Conservation (phyloP, 2,888 invertebrate species). For the Monopis laevigella region DNA sequence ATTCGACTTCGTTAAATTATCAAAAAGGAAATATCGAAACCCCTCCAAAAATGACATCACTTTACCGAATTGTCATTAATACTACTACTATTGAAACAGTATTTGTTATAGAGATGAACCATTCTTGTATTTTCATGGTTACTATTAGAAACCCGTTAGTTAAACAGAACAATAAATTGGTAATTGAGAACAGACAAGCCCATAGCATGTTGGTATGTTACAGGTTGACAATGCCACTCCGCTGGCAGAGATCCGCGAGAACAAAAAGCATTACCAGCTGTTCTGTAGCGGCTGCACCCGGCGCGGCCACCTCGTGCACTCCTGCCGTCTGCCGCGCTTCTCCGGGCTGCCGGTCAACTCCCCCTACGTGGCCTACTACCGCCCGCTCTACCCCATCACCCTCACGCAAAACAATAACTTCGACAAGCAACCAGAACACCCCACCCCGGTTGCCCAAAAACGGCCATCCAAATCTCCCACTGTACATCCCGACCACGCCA, state of each 20-base stretch:
- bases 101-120: constrained; percentile 2
- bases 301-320: constrained; percentile 60
- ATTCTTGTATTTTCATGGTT: no score
- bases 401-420: neutral
- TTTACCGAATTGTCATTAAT: no score
- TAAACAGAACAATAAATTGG: no score
- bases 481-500: constrained; percentile 34
- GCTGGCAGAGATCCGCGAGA: constrained; percentile 35
- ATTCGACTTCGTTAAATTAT: no score
- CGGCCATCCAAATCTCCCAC: constrained; percentile 49
- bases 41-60: no score
- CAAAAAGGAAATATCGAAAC: no score
- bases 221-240: constrained; percentile 54
- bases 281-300: constrained; percentile 67
- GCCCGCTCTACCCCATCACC: constrained; percentile 27
- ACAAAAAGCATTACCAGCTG: constrained; percentile 37
- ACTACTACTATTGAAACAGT: no score
- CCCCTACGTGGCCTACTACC: constrained; percentile 43
- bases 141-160: no score
- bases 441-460: constrained; percentile 27
- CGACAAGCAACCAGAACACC: neutral
- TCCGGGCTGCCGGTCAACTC: constrained; percentile 46
- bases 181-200: no score
- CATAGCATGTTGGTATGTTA: constrained; percentile 16
- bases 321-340: constrained; percentile 46